Evolutionary conservation across 2,888 invertebrate species (phyloP).

Genomic region (Ypsolopha sequella): DNA sequence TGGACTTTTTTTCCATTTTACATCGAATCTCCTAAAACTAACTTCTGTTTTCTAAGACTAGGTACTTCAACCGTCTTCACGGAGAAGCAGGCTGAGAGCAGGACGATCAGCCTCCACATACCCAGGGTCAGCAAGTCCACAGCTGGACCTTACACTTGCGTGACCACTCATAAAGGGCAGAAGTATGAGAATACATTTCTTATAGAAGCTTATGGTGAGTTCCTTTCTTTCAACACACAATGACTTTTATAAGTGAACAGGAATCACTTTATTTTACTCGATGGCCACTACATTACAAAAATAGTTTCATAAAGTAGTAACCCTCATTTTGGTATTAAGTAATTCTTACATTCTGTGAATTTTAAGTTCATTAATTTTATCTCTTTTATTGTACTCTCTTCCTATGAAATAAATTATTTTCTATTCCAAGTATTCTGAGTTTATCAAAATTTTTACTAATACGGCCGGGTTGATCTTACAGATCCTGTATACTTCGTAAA

Average conservation of each 20-base stretch:
- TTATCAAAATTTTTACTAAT: background rate
- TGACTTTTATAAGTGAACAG: too few species aligned
- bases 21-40: conserved; percentile 27
- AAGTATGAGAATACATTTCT: conserved; percentile 22
- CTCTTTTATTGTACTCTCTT: too few species aligned
- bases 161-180: conserved; percentile 26
- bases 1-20: too few species aligned
- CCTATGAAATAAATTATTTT: too few species aligned
- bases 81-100: conserved; percentile 25
- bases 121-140: conserved; percentile 32
- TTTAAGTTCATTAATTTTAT: too few species aligned
- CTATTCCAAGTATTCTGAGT: background rate
- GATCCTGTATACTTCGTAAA: conserved; percentile 38
- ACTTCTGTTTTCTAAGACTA: conserved; percentile 57
- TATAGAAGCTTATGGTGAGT: conserved; percentile 40
- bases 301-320: too few species aligned
- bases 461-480: conserved; percentile 11
- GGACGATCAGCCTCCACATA: conserved; percentile 29
- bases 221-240: too few species aligned
- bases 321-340: too few species aligned
- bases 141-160: conserved; percentile 44
- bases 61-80: conserved; percentile 37
- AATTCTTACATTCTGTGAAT: too few species aligned
- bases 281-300: too few species aligned
- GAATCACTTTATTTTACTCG: too few species aligned